These are phyloP conservation scores for Rhagonycha fulva DNA, from an alignment of 2,888 invertebrate genomes.

Conservation along the genomic window DNA sequence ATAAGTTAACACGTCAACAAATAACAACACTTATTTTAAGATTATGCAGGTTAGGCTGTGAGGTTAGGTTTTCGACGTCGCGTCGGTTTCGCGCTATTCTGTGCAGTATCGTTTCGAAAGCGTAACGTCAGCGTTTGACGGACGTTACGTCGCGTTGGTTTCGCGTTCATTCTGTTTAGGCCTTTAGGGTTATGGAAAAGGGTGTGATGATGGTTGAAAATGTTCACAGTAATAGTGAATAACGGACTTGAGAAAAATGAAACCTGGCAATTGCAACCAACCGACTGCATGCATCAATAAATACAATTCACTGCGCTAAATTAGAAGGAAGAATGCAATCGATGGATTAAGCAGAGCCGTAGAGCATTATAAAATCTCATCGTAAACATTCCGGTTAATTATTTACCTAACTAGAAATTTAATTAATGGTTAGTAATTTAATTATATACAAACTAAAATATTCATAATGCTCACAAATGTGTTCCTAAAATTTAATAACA, in stretches of 20 bases:
- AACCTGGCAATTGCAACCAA: neutral
- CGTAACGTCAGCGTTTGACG: too few relatives aligned
- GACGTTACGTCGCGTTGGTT: too few relatives aligned
- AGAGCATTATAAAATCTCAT: neutral
- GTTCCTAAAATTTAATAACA: neutral
- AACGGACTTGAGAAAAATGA: neutral
- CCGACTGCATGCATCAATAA: neutral
- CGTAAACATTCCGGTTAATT: neutral
- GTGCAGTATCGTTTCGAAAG: too few relatives aligned
- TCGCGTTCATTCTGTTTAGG: too few relatives aligned
- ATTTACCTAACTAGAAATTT: neutral
- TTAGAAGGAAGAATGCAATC: neutral
- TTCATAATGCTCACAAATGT: neutral
- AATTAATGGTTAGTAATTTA: neutral
- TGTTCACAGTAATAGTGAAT: neutral
- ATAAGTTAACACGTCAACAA: too few relatives aligned
- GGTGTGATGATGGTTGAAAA: neutral
- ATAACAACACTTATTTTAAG: too few relatives aligned
- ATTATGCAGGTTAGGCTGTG: too few relatives aligned
- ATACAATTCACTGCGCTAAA: neutral
- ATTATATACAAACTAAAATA: slow-evolving; percentile 2
- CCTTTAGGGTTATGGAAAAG: neutral
- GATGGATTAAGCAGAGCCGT: neutral
- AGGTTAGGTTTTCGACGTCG: too few relatives aligned
- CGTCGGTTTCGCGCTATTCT: too few relatives aligned